Conservation (phyloP, 2,888 invertebrate genomes). For the Athalia rosae region DNA sequence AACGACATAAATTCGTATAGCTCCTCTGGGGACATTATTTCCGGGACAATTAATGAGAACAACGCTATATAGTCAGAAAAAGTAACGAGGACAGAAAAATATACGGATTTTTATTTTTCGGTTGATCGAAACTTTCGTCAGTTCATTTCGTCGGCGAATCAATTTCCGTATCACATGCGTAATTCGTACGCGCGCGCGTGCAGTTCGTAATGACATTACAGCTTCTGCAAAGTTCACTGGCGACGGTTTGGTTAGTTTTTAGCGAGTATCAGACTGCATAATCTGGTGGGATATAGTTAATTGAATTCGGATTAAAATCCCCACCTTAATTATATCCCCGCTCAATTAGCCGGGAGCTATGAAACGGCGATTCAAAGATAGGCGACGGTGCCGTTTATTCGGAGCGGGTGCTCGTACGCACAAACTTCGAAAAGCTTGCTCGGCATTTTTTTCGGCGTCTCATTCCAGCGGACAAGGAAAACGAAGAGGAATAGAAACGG, state of each 20-base stretch:
- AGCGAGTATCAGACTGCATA: neutral
- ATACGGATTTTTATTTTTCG: neutral
- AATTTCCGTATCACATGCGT: conserved; percentile 10
- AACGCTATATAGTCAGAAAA: neutral
- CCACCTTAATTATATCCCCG: conserved; percentile 20
- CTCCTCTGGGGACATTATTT: neutral
- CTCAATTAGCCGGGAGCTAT: conserved; percentile 20
- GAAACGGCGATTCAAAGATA: conserved; percentile 14
- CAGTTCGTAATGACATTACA: no score
- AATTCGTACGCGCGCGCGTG: no score
- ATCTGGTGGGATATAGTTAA: conserved; percentile 6
- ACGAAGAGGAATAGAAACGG: no score
- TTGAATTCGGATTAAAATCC: conserved; percentile 34
- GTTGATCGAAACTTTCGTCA: neutral
- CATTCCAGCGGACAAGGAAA: neutral
- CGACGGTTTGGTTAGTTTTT: conserved; percentile 4
- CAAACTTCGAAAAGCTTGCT: neutral
- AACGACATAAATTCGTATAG: neutral
- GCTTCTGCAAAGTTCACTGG: no score
- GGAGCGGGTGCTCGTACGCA: neutral
- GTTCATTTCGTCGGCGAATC: conserved; percentile 18
- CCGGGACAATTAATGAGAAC: neutral
- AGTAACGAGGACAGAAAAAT: neutral
- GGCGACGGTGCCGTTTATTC: neutral
- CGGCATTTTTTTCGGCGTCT: neutral